Evolutionary conservation across 2,888 invertebrate genomes (phyloP), one percentile per base, ranked within the genome.

Genomic region (Chymomyza caudatula): DNA sequence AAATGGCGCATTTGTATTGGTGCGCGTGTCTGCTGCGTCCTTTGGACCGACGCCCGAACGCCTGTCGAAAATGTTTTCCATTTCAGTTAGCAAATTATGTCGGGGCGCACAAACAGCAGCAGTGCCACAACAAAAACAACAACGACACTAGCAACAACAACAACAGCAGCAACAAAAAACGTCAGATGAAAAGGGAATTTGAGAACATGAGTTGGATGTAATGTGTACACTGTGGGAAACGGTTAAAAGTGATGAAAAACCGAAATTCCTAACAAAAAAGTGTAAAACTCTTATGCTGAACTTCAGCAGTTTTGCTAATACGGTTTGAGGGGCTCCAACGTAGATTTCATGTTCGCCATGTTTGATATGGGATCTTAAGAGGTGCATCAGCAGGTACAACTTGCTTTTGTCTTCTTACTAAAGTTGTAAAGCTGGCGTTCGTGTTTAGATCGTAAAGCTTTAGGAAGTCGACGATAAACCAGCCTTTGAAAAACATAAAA

Each of bases 61-160:
- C 63, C 81, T 83, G 87, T 87, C 86, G 87, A 83, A 81, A 82
- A 83, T 87, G 87, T 82, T 82, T 82, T 82, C 87, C 87, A 82
- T 82, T 82, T 82, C 81, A 82, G 81, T 82, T 82, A 80, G 81
- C 87, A 82, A 82, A 82, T 82, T 87, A 82, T 82, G 87, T 87
- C 86, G 84, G 84, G 81, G 59, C 65, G 68, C 8, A 47, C 47
- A 19, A 47, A 19, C 19, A 47, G 47, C 47, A 17, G 47, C 47
- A 47, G 47, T 17, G 19, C 15, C 15, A 17, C n/a, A 4, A 17
- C 15, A 47, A 19, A 8, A 19, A 17, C 15, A 47, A 19, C 15
- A 19, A 4, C 47, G n/a, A 19, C 15, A 17, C 6, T 47, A n/a
- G 47, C n/a, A 47, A 19, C 47, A 47, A 8, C 47, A 47, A 19